phyloP scores from a whole-genome alignment of 2,888 invertebrate genomes.

The Campoletis raptor region DNA sequence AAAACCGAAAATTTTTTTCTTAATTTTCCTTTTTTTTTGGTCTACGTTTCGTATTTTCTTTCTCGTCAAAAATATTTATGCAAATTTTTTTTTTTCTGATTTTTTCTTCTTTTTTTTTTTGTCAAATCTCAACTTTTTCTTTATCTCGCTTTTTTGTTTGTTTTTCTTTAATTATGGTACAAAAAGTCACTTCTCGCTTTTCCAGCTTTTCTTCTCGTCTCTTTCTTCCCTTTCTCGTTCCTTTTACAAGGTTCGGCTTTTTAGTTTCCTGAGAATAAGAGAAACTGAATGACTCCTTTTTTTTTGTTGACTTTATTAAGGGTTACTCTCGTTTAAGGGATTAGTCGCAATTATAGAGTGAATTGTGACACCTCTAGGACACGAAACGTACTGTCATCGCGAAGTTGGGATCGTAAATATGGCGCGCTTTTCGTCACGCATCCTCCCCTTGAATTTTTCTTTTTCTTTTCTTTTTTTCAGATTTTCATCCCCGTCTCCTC shows the following conservation, averaged over 20 bases:
- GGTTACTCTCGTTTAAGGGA: neutral
- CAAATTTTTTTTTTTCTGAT: constrained; percentile 53
- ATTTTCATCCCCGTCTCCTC: constrained; percentile 17
- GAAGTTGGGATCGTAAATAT: constrained; percentile 9
- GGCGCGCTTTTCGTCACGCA: constrained; percentile 37
- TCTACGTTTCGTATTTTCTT: constrained; percentile 30
- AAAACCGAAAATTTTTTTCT: constrained; percentile 32
- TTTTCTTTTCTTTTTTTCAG: constrained; percentile 2
- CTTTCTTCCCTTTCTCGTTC: neutral
- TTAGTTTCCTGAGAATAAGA: neutral
- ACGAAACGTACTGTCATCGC: constrained; percentile 61
- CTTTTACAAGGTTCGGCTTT: neutral
- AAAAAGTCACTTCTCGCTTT: constrained; percentile 52
- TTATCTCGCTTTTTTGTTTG: constrained; percentile 46
- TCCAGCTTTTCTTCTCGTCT: neutral
- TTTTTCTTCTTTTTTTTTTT: neutral
- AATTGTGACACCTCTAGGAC: constrained; percentile 57
- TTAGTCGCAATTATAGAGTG: constrained; percentile 49
- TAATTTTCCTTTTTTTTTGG: constrained; percentile 4
- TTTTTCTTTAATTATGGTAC: constrained; percentile 25
- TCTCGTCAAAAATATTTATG: constrained; percentile 68
- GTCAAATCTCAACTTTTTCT: neutral
- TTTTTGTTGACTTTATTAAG: neutral
- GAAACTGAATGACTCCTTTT: neutral
- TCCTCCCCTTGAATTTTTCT: constrained; percentile 23